Evolutionary conservation across 2,888 invertebrate genomes (phyloP), one percentile per base, ranked within the genome.

Genomic region (Pristionchus arcanus): DNA sequence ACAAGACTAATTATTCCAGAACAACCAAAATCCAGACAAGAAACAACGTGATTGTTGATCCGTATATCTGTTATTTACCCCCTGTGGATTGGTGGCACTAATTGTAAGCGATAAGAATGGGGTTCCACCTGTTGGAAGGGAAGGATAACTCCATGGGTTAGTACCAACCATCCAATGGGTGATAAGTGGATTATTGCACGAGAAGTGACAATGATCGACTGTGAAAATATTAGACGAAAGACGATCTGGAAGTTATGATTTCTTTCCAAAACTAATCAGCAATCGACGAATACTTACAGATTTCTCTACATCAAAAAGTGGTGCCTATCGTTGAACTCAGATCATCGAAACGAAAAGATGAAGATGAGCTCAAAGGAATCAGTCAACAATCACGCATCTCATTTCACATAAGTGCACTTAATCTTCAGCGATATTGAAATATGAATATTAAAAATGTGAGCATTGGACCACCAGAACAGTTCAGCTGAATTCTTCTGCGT

Each of bases 1-100:
- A 34, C 9, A 55, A 34, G 49, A 25, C n/a, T 7, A 34, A 37
- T 15, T n/a, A 55, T 5, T 34, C 13, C 28, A 16, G 34, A 3
- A 49, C 42, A 11, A 11, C 42, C 42, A 13, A 49, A 49, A 49
- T 42, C 42, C 42, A 49, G 42, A 49, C 42, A 49, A 59, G 59
- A 63, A 55, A 59, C 21, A 53, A 85, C 1, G n/a, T 13, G 25
- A 66, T n/a, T 66, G 66, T 66, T 66, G 66, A 66, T 28, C 13
- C n/a, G 2, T 28, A 4, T 1, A 66, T 66, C 25, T 13, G n/a
- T 5, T 66, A 59, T 1, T 13, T 71, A 71, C 71, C 71, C 71
- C 71, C 71, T 34, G 71, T 71, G 71, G 71, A 71, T 71, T 59
- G 85, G 59, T 85, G 55, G 85, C 25, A 59, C 55, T 85, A 59